Percentiles rank a stretch among this genome's conserved stretches.
Evolutionary conservation across 2,113 vertebrate genomes (phyloP).

Genomic region (Sylvietta virens): DNA sequence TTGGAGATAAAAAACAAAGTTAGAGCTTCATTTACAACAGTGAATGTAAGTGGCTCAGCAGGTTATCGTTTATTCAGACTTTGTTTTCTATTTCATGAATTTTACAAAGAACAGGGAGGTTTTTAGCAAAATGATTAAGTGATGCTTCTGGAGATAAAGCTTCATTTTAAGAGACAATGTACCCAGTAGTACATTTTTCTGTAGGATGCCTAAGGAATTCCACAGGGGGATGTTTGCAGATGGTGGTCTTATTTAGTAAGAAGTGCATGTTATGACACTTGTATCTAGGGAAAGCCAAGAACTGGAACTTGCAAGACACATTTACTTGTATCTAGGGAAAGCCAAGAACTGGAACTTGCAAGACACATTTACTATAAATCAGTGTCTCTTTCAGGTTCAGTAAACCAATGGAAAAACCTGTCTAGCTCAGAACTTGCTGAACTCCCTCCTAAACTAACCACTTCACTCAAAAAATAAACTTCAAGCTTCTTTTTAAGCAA

Average conservation of each 20-base stretch:
- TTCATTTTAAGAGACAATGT: not conserved
- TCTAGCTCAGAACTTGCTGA: not conserved
- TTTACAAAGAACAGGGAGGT: constrained; percentile 23
- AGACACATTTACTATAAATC: constrained; percentile 36
- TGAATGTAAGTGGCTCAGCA: constrained; percentile 21
- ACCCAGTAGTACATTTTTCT: constrained; percentile 14
- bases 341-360: constrained; percentile 53
- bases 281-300: constrained; percentile 42
- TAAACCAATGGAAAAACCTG: constrained; percentile 15
- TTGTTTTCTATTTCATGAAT: constrained; percentile 46
- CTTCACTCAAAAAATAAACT: not conserved
- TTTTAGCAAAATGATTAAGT: constrained; percentile 24
- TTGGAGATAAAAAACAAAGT: constrained; percentile 68
- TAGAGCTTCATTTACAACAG: constrained; percentile 61
- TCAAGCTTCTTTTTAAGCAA: constrained; percentile 14
- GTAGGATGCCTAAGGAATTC: constrained; percentile 1
- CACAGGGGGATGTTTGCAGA: constrained; percentile 12
- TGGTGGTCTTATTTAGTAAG: constrained; percentile 39
- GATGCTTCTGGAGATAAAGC: constrained; percentile 26
- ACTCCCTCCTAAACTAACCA: constrained; percentile 10
- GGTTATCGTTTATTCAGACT: constrained; percentile 63
- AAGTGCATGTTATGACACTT: constrained; percentile 33
- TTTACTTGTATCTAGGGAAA: constrained; percentile 26
- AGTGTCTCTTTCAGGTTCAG: constrained; percentile 44
- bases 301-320: constrained; percentile 42